Percentiles rank a stretch among this genome's conserved stretches.
phyloP scores from a whole-genome alignment of 2,797 vertebrate species.

The Orientallactaga sibirica region DNA sequence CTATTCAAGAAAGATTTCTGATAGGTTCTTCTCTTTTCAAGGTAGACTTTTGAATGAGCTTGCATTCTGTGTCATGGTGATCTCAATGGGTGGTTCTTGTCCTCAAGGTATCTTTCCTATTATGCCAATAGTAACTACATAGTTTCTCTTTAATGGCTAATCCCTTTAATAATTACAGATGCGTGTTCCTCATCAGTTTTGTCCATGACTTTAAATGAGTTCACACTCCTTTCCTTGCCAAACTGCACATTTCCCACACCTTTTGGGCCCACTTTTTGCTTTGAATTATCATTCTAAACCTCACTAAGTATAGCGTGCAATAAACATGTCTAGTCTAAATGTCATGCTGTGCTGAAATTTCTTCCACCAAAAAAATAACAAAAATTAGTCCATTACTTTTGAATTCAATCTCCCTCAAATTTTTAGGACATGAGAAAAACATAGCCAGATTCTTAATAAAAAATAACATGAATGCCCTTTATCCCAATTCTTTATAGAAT shows the following conservation, averaged over 20 bases:
- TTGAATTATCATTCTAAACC: not conserved
- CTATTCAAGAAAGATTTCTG: not conserved
- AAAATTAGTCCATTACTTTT: not conserved
- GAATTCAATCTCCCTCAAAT: not conserved
- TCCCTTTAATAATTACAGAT: not conserved
- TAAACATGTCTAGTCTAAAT: not conserved
- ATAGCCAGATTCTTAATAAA: not conserved
- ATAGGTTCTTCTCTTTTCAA: not conserved
- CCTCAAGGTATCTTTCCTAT: too few species aligned
- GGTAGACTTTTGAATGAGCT: not conserved
- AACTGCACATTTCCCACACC: not conserved
- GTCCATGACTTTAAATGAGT: not conserved
- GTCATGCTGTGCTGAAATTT: not conserved
- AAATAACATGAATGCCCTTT: not conserved
- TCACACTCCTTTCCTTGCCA: not conserved
- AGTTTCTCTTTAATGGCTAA: too few species aligned
- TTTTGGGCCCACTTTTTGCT: not conserved
- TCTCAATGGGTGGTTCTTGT: not conserved
- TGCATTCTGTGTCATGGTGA: not conserved
- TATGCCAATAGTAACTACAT: not conserved
- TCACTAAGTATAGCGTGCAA: not conserved
- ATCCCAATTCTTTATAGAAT: not conserved
- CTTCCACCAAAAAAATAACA: not conserved
- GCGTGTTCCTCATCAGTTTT: not conserved
- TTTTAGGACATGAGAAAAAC: not conserved